Base-by-base conservation (phyloP, 2,888 invertebrate species). In the Limnephilus rhombicus region DNA sequence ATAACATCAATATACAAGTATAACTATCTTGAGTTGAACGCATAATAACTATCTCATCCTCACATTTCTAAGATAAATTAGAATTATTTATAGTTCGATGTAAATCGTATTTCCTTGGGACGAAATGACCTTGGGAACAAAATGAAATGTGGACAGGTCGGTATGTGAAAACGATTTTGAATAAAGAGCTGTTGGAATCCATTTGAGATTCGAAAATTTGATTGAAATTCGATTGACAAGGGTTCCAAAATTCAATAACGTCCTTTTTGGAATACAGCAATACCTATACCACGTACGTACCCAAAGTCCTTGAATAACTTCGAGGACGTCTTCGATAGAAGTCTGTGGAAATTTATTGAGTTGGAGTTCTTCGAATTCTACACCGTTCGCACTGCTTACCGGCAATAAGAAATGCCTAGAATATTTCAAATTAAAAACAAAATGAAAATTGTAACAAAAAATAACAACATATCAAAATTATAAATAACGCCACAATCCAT, bases 181-280 rank as follows among this genome's bases (percentile, higher is more conserved):
- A 34, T 83, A 24, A 13, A 34, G n/a, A 18, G 37, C 83, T 83
- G 9, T 83, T 37, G 83, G 83, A 83, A 83, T 83, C 37, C 83
- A 37, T 34, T 83, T 83, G 83, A 37, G 37, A 83, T 13, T 34
- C 37, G n/a, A 83, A 83, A 34, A 41, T 37, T 83, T 83, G 34
- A 41, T 37, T 83, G 83, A 41, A 83, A 83, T 37, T 83, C 83
- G n/a, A 83, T 83, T 83, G 83, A 41, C 34, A 83, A 34, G 37
- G 83, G 83, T 83, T 18, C 15, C 24, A 34, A 41, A 34, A 83
- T 41, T 41, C 83, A 83, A 83, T 83, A 83, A 83, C 37, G 37
- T 41, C 83, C 37, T 37, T 83, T 83, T 83, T 13, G 37, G 37
- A 83, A 37, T 83, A 34, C 12, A 68, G 68, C 24, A 68, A 68